Percentiles rank a stretch among this genome's conserved stretches.
Evolutionary conservation across 1,140 invertebrate genomes (phyloP).

Genomic region (Leptinotarsa lineolata): DNA sequence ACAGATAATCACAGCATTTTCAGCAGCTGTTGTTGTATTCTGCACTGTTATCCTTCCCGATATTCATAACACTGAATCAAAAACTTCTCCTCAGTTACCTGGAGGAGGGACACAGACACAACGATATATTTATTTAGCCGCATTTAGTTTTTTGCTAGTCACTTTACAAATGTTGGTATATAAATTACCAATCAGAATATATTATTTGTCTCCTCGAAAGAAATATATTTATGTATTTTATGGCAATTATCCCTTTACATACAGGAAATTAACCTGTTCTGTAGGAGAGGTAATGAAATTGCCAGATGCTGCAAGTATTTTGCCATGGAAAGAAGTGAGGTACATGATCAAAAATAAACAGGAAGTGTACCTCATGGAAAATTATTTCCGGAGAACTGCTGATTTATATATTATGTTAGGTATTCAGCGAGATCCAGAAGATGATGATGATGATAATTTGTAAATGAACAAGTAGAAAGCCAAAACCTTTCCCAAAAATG

Average conservation of each 20-base stretch:
- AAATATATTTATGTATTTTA: constrained; percentile 44
- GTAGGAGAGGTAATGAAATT: constrained; percentile 33
- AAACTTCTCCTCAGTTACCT: not conserved
- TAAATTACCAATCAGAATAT: constrained; percentile 44
- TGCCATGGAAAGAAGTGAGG: constrained; percentile 36
- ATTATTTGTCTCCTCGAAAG: constrained; percentile 35
- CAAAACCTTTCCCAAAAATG: not conserved
- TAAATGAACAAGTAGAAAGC: not conserved
- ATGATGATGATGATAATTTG: not conserved
- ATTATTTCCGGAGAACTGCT: constrained; percentile 46
- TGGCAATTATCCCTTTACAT: constrained; percentile 35
- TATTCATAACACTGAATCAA: constrained; percentile 11
- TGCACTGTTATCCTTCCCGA: constrained; percentile 4
- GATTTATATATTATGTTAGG: constrained; percentile 51
- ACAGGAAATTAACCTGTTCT: constrained; percentile 32
- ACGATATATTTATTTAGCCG: constrained; percentile 31
- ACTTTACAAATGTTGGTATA: constrained; percentile 36
- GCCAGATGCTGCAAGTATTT: constrained; percentile 18
- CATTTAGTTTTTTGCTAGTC: constrained; percentile 32
- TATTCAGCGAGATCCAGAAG: constrained; percentile 36
- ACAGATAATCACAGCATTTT: constrained; percentile 35
- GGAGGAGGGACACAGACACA: constrained; percentile 31
- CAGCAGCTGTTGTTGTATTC: constrained; percentile 26
- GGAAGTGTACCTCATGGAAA: constrained; percentile 44
- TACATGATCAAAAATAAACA: constrained; percentile 35